Conservation (phyloP, 2,888 invertebrate species). For the Adela reaumurella region DNA sequence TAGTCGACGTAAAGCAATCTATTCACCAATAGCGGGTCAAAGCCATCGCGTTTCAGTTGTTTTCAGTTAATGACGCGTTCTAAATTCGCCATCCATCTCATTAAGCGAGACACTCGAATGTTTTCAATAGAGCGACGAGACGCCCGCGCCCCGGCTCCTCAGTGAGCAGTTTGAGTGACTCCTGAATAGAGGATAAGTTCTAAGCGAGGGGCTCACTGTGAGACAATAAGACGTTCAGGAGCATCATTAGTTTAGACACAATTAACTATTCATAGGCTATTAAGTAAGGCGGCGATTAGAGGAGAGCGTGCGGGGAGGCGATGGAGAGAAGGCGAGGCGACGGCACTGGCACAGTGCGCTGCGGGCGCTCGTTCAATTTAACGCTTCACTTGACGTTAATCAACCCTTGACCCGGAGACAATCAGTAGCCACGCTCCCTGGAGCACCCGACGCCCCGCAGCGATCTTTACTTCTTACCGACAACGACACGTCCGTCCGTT, state of each 20-base stretch:
- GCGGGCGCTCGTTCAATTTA: conserved; percentile 10
- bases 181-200: neutral
- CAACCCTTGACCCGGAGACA: conserved; percentile 5
- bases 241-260: neutral
- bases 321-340: neutral
- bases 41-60: too few species aligned
- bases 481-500: neutral
- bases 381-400: conserved; percentile 12
- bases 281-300: neutral
- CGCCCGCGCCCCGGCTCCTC: too few species aligned
- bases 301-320: neutral
- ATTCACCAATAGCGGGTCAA: too few species aligned
- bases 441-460: neutral
- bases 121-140: too few species aligned
- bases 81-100: too few species aligned
- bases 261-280: neutral
- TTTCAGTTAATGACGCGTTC: too few species aligned
- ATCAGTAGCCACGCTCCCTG: neutral
- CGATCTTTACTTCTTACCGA: neutral
- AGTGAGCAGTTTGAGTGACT: too few species aligned
- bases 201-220: neutral
- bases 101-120: too few species aligned
- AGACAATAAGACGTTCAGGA: neutral
- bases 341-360: neutral
- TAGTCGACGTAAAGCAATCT: too few species aligned